Percentiles rank a stretch among this genome's conserved stretches.
Evolutionary conservation across 37 sponge, comb jelly and placozoan genomes (phyloP).

Genomic region (Amphimedon queenslandica): DNA sequence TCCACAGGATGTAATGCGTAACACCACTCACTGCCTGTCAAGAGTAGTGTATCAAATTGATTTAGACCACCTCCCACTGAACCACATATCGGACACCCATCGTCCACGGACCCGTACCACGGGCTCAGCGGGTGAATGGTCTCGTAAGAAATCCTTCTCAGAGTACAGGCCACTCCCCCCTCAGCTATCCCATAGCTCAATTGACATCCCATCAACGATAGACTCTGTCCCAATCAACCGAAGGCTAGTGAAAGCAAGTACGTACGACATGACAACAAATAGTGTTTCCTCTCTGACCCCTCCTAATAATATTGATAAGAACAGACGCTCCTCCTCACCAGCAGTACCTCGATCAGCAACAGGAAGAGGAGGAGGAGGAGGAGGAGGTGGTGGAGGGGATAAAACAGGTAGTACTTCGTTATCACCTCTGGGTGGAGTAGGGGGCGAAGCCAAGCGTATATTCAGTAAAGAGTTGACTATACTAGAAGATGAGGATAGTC

Average conservation of each 20-base stretch:
- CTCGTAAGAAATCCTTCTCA: conserved; percentile 24
- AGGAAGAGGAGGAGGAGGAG: no score
- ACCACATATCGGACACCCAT: conserved; percentile 14
- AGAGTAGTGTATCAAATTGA: conserved; percentile 60
- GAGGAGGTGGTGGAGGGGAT: no score
- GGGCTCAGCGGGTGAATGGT: not conserved
- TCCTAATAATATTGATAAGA: no score
- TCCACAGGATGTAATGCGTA: conserved; percentile 40
- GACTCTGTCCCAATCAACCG: not conserved
- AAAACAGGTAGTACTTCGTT: no score
- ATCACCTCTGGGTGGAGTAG: no score
- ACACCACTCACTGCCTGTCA: conserved; percentile 60
- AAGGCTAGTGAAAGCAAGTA: not conserved
- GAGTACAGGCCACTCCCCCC: not conserved
- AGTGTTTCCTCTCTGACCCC: no score
- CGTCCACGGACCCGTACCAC: conserved; percentile 1
- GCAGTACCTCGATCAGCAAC: no score
- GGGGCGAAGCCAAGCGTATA: no score
- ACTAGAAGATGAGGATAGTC: no score
- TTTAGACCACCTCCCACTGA: conserved; percentile 61
- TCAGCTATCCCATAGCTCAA: not conserved
- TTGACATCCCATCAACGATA: not conserved
- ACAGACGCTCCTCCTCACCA: no score
- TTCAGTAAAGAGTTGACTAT: no score
- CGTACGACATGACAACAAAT: no score